A percentile compares a stretch with the other conserved stretches of the same genome.
Conservation (phyloP, 1,140 invertebrate genomes). For the Meloidogyne chitwoodi region DNA sequence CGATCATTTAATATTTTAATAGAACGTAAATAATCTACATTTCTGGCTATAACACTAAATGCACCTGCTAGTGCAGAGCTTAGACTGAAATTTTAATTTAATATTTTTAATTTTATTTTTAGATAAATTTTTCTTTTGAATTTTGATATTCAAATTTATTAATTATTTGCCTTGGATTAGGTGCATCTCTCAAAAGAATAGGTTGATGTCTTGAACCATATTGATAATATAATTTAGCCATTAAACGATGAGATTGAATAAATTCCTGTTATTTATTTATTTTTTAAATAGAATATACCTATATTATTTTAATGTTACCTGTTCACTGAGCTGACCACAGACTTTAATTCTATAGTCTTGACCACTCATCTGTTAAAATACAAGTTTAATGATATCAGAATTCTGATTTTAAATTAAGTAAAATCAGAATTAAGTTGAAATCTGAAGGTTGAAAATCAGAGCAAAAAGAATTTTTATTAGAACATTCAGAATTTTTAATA, state of each 20-base stretch:
- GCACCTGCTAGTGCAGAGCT: slow-evolving; percentile 31
- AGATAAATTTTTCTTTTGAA: too few species aligned
- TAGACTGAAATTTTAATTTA: neutral
- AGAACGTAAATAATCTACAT: slow-evolving; percentile 39
- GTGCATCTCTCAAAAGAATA: slow-evolving; percentile 39
- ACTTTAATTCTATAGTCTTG: slow-evolving; percentile 25
- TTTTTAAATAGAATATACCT: neutral
- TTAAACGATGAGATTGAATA: slow-evolving; percentile 35
- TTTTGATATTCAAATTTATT: neutral
- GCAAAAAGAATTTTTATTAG: neutral
- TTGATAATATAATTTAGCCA: slow-evolving; percentile 48
- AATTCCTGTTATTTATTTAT: slow-evolving; percentile 27
- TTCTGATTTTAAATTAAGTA: too few species aligned
- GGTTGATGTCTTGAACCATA: slow-evolving; percentile 39
- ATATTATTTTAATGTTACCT: neutral
- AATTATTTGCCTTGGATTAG: slow-evolving; percentile 34
- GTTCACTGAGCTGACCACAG: slow-evolving; percentile 13
- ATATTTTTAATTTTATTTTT: neutral
- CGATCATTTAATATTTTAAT: slow-evolving; percentile 30
- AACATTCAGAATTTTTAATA: neutral
- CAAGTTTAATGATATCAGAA: too few species aligned
- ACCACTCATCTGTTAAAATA: slow-evolving; percentile 25
- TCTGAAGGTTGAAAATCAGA: too few species aligned
- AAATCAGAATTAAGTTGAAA: too few species aligned
- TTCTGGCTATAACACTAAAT: slow-evolving; percentile 39